Evolutionary conservation across 2,888 invertebrate species (phyloP).

Genomic region (Apomyelois bistriatella): DNA sequence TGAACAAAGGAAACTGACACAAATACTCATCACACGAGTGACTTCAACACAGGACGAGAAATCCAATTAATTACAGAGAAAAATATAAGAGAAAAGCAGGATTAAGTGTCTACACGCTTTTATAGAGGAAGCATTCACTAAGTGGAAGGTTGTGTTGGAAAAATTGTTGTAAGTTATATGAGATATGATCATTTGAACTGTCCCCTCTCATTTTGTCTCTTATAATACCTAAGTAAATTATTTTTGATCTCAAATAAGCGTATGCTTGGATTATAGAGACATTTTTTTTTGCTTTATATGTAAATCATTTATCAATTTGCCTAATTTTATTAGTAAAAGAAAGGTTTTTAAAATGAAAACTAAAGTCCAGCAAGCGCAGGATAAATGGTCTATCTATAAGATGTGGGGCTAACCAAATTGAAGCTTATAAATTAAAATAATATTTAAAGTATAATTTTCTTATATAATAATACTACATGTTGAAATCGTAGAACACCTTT

Average conservation of each 20-base stretch:
- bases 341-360: too few relatives aligned
- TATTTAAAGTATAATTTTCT: constrained; percentile 21
- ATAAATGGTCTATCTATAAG: too few relatives aligned
- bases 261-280: too few relatives aligned
- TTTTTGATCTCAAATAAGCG: too few relatives aligned
- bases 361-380: too few relatives aligned
- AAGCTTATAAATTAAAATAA: too few relatives aligned
- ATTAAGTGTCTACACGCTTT: constrained; percentile 3
- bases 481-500: constrained; percentile 35
- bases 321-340: too few relatives aligned
- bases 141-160: not conserved
- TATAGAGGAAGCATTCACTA: not conserved
- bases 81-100: not conserved
- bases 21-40: constrained; percentile 2
- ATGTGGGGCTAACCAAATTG: not conserved
- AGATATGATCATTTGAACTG: too few relatives aligned
- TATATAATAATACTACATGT: constrained; percentile 31
- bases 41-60: not conserved
- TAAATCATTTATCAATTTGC: too few relatives aligned
- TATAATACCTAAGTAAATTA: too few relatives aligned
- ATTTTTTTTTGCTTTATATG: too few relatives aligned
- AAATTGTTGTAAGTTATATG: not conserved
- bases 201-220: too few relatives aligned
- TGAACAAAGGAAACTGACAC: constrained; percentile 8
- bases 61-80: constrained; percentile 6